Evolutionary conservation across 1,140 invertebrate species (phyloP).

Genomic region (Lordiphosa mommai): DNA sequence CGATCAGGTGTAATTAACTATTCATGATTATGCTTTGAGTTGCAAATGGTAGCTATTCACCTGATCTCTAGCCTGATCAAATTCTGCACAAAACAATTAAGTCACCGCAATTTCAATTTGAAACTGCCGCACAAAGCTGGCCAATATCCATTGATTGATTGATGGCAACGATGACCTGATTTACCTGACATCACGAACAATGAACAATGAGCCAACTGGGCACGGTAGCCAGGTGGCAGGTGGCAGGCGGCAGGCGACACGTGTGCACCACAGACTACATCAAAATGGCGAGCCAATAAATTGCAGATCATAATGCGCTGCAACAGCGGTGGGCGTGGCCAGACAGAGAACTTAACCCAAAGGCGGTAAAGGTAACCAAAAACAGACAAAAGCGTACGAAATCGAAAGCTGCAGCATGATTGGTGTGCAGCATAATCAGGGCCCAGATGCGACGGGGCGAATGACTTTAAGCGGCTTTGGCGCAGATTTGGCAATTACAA

Average conservation of each 20-base stretch:
- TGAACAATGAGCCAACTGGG: constrained; percentile 40
- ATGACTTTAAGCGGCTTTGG: constrained; percentile 27
- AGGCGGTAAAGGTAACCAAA: constrained; percentile 5
- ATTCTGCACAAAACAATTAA: constrained; percentile 18
- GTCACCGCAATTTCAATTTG: not conserved
- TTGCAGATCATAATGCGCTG: constrained; percentile 29
- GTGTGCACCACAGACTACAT: constrained; percentile 24
- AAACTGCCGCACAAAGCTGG: not conserved
- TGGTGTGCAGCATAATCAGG: constrained; percentile 39
- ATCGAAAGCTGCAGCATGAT: constrained; percentile 44
- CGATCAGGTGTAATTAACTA: not conserved
- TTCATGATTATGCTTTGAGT: too few species aligned
- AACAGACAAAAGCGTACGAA: constrained; percentile 45
- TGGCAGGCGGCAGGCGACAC: constrained; percentile 17
- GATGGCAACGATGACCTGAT: constrained; percentile 45
- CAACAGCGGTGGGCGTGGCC: not conserved
- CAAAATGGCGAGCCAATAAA: constrained; percentile 51
- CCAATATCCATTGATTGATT: constrained; percentile 34
- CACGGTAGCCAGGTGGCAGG: constrained; percentile 26
- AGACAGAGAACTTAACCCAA: constrained; percentile 7
- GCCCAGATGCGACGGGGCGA: constrained; percentile 16
- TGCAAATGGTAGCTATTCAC: not conserved
- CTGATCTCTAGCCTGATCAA: not conserved
- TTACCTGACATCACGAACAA: constrained; percentile 43
- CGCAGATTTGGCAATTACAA: constrained; percentile 68